These are phyloP conservation scores for Garra rufa DNA, from an alignment of 2,113 vertebrate genomes.

Conservation along the genomic window DNA sequence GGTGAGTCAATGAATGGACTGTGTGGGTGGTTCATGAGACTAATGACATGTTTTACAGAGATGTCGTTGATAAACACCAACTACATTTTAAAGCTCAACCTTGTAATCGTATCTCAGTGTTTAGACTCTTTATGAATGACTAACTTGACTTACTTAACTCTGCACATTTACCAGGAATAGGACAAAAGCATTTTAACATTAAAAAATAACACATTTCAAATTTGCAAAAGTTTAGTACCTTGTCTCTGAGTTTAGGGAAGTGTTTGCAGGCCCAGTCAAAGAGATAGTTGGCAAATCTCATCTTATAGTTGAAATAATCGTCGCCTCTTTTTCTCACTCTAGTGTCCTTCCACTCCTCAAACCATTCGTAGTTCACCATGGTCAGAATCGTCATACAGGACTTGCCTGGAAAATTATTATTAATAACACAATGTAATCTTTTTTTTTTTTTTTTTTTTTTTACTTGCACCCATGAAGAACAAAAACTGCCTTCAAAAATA, in stretches of 20 bases:
- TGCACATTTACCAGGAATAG: not conserved
- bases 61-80: not conserved
- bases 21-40: not conserved
- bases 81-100: not conserved
- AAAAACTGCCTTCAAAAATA: not conserved
- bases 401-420: conserved; percentile 77
- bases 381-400: conserved; percentile 86
- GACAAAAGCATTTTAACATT: not conserved
- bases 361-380: conserved; percentile 86
- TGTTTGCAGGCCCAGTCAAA: conserved; percentile 80
- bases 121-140: not conserved
- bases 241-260: conserved; percentile 84
- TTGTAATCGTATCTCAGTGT: not conserved
- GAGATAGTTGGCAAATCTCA: conserved; percentile 77
- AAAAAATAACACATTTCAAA: not conserved
- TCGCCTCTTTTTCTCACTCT: conserved; percentile 76
- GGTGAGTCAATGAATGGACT: not conserved
- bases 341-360: conserved; percentile 81
- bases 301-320: conserved; percentile 80
- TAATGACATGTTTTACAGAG: not conserved
- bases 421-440: too few relatives aligned
- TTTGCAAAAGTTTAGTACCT: conserved; percentile 72
- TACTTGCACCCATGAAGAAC: too few relatives aligned
- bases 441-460: too few relatives aligned
- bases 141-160: not conserved